Evolutionary conservation across 2,113 vertebrate genomes (phyloP).

Genomic region (Protomyctophum bolini): DNA sequence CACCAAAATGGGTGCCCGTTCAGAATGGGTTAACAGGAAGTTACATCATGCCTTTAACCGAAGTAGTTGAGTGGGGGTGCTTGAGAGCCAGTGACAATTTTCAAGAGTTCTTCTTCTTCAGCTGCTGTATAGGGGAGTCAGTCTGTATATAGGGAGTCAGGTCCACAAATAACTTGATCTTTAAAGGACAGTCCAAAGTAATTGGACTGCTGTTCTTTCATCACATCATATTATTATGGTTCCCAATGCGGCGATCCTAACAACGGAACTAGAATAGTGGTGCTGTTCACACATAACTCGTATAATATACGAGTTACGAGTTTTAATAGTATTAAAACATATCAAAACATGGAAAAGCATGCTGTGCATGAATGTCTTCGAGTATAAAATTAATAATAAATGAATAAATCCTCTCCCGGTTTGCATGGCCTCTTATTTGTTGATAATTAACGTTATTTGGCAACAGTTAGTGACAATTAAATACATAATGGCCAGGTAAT

Average conservation of each 20-base stretch:
- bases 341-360: neutral
- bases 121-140: too few relatives aligned
- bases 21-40: too few relatives aligned
- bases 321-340: neutral
- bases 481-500: constrained; percentile 62
- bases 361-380: neutral
- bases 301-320: too few relatives aligned
- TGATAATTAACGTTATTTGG: constrained; percentile 59
- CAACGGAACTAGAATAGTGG: neutral
- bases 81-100: constrained; percentile 24
- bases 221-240: neutral
- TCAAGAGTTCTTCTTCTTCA: constrained; percentile 1
- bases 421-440: constrained; percentile 48
- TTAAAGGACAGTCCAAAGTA: neutral
- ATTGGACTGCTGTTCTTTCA: neutral
- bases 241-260: neutral
- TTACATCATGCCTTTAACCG: neutral
- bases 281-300: neutral
- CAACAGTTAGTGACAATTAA: constrained; percentile 67
- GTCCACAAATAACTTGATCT: neutral
- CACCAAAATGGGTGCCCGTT: too few relatives aligned
- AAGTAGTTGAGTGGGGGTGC: too few relatives aligned
- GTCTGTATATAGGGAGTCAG: neutral
- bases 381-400: neutral
- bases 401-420: constrained; percentile 6